Evolutionary conservation across 1,140 invertebrate genomes (phyloP), one percentile per base, ranked within the genome.

Genomic region (Tenebrio molitor): DNA sequence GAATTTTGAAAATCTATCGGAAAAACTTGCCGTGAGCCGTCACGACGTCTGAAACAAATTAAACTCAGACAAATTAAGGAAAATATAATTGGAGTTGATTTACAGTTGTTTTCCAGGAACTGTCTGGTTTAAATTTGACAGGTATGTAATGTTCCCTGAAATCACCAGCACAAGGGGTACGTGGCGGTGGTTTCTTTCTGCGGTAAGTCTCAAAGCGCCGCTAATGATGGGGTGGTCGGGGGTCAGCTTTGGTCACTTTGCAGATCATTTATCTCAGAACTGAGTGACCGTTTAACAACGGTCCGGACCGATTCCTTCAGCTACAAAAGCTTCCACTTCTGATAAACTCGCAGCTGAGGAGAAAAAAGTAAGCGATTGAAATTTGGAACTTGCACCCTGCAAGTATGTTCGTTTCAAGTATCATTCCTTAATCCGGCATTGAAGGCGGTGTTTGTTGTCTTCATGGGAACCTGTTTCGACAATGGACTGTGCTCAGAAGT

Each of bases 201-300:
- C 21, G 50, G 50, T 58, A n/a, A 4, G 14, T 25, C 23, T 58
- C 64, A 76, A 76, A 74, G 75, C 65, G 66, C 75, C 75, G 75
- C 75, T 76, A 76, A 76, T 76, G 75, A 76, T 76, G 39, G 69
- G 65, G 62, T 64, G 44, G 23, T 71, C 69, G 75, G 68, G 69
- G 75, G 75, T 74, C 72, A 74, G 73, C 65, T 74, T 70, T 72
- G 74, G 72, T 76, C 73, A 76, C 69, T 74, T 72, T 67, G 70
- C 72, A 70, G 66, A 74, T 67, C 69, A 76, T 76, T 74, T 71
- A 76, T 76, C 73, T 29, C 41, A 66, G 68, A 63, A 17, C 64
- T 46, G 69, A 63, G 46, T 69, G 69, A 71, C 58, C 71, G 68
- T 71, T 74, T 76, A 71, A 76, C 72, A 71, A 76, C 72, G 68